These are phyloP conservation scores for Chlorops oryzae DNA, from an alignment of 1,140 invertebrate genomes.

Conservation along the genomic window DNA sequence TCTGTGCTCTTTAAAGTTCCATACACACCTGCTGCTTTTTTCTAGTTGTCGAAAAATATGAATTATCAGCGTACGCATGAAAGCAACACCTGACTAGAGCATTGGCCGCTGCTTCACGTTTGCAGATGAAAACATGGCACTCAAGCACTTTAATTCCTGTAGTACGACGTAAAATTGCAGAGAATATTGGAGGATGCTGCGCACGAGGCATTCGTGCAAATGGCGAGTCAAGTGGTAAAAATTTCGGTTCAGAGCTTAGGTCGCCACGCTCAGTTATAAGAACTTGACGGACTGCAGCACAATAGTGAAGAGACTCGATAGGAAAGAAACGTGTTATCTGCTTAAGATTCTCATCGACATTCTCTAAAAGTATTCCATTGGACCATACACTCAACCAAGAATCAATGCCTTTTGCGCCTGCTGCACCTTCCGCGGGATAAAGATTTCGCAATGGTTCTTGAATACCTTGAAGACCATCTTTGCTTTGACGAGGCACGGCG, in stretches of 20 bases:
- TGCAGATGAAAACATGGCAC: conserved; percentile 98
- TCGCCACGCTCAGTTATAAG: conserved; percentile 56
- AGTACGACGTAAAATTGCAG: conserved; percentile 88
- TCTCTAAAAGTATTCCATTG: conserved; percentile 92
- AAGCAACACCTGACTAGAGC: conserved; percentile 90
- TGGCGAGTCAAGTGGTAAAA: conserved; percentile 92
- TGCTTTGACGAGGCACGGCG: conserved; percentile 94
- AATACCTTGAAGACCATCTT: conserved; percentile 94
- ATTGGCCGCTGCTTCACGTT: conserved; percentile 89
- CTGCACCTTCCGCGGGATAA: conserved; percentile 75
- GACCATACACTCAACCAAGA: conserved; percentile 97
- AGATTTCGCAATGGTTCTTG: conserved; percentile 93
- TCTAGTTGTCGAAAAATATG: conserved; percentile 81
- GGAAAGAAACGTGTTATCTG: conserved; percentile 95
- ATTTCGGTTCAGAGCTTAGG: conserved; percentile 62
- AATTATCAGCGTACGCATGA: conserved; percentile 90
- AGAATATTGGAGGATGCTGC: conserved; percentile 93
- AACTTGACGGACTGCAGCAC: conserved; percentile 89
- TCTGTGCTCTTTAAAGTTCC: conserved; percentile 49
- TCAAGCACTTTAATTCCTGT: conserved; percentile 98
- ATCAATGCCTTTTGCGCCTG: conserved; percentile 86
- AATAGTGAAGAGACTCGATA: conserved; percentile 93
- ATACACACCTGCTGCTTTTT: conserved; percentile 46
- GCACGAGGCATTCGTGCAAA: conserved; percentile 83
- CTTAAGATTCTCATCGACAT: conserved; percentile 91